These are phyloP conservation scores for Oedothorax gibbosus DNA, from an alignment of 1,140 invertebrate genomes.

Conservation along the genomic window DNA sequence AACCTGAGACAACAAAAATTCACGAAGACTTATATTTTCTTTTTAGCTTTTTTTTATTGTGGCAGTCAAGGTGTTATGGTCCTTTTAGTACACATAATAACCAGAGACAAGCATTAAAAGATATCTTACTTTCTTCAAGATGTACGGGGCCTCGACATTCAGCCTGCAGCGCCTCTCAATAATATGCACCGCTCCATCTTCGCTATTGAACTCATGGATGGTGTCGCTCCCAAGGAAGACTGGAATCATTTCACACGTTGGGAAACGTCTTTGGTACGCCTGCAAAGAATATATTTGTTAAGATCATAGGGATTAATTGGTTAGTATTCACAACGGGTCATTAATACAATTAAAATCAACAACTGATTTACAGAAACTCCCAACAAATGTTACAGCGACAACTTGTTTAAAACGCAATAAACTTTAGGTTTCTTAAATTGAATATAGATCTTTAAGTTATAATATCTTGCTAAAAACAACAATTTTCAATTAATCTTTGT, in stretches of 20 bases:
- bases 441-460: too few relatives aligned
- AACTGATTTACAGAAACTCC: too few relatives aligned
- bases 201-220: slow-evolving; percentile 80
- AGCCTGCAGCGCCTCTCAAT: slow-evolving; percentile 92
- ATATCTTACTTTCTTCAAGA: slow-evolving; percentile 88
- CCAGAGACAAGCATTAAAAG: not conserved
- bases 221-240: slow-evolving; percentile 93
- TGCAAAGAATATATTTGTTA: slow-evolving; percentile 69
- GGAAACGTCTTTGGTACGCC: slow-evolving; percentile 95
- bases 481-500: too few relatives aligned
- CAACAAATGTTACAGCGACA: too few relatives aligned
- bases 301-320: not conserved
- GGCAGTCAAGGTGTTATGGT: not conserved
- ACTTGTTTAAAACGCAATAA: too few relatives aligned
- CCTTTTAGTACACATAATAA: not conserved
- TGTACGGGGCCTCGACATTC: slow-evolving; percentile 94
- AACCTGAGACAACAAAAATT: too few relatives aligned
- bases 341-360: too few relatives aligned
- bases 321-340: not conserved
- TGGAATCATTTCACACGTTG: slow-evolving; percentile 94
- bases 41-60: too few relatives aligned
- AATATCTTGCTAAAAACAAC: too few relatives aligned
- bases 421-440: too few relatives aligned
- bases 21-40: too few relatives aligned
- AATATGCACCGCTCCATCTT: slow-evolving; percentile 82